These are phyloP conservation scores for Drosophila buzzatii DNA, from an alignment of 2,888 invertebrate species.

Conservation along the genomic window DNA sequence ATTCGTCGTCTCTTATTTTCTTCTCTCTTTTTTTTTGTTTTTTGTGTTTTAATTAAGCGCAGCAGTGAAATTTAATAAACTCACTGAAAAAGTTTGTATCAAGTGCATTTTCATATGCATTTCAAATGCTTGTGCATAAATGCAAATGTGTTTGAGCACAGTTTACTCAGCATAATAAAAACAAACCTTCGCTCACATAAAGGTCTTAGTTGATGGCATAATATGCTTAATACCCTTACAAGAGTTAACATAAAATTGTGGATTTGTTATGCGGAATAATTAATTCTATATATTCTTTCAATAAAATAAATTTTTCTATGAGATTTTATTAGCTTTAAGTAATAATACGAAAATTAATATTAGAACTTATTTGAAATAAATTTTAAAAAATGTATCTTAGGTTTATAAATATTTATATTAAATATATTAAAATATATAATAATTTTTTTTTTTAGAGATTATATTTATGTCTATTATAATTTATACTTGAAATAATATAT, in stretches of 20 bases:
- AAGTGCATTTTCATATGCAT: slow-evolving; percentile 33
- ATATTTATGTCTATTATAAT: too few species aligned
- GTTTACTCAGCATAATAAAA: slow-evolving; percentile 43
- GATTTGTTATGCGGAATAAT: too few species aligned
- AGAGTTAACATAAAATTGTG: neutral
- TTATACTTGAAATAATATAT: neutral
- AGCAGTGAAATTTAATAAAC: slow-evolving; percentile 44
- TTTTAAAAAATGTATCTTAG: too few species aligned
- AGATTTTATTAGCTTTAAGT: too few species aligned
- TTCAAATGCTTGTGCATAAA: slow-evolving; percentile 36
- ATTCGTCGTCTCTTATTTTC: neutral
- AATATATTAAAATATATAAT: too few species aligned
- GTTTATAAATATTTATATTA: too few species aligned
- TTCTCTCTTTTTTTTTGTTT: neutral
- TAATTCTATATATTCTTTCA: neutral
- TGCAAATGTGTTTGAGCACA: slow-evolving; percentile 43
- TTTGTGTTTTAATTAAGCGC: slow-evolving; percentile 18
- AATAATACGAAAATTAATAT: too few species aligned
- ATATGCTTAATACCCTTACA: slow-evolving; percentile 21
- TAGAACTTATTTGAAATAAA: too few species aligned
- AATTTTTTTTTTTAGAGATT: too few species aligned
- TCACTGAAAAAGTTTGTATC: slow-evolving; percentile 11
- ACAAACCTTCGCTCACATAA: slow-evolving; percentile 29
- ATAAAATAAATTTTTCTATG: too few species aligned
- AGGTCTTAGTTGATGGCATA: slow-evolving; percentile 31